A percentile compares a stretch with the other conserved stretches of the same genome.
Evolutionary conservation across 2,797 vertebrate genomes (phyloP).

Genomic region (Podargus strigoides): DNA sequence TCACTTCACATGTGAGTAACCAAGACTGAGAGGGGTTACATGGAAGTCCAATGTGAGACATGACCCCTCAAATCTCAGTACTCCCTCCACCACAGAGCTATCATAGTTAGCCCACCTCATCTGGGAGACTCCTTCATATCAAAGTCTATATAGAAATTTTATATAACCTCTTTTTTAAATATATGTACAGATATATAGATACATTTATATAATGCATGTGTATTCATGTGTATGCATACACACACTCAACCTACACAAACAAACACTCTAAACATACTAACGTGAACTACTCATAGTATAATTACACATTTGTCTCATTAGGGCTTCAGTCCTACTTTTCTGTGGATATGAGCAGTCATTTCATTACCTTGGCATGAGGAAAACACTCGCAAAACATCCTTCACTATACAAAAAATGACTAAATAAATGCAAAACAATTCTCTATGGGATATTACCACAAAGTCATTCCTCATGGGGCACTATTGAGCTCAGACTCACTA

Average conservation of each 20-base stretch:
- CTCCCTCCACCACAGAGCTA: not conserved
- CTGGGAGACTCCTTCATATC: not conserved
- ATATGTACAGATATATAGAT: fast-evolving
- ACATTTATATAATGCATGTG: fast-evolving
- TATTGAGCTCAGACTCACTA: not conserved
- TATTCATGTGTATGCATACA: not conserved
- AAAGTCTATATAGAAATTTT: not conserved
- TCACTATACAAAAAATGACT: not conserved
- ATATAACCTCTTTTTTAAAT: not conserved
- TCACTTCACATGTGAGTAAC: not conserved
- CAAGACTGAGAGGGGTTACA: not conserved
- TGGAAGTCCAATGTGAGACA: not conserved
- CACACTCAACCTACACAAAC: not conserved
- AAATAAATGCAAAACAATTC: not conserved
- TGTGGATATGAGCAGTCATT: not conserved
- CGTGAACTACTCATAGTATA: not conserved
- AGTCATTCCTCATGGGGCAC: not conserved
- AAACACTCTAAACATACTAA: not conserved
- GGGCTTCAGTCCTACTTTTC: not conserved
- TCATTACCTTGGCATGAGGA: not conserved
- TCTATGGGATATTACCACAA: not conserved
- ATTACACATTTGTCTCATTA: not conserved
- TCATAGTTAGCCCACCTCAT: not conserved
- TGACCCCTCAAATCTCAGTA: not conserved
- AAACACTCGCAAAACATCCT: not conserved